Conservation (phyloP, 2,888 invertebrate species). For the Drosophila melanosoma region DNA sequence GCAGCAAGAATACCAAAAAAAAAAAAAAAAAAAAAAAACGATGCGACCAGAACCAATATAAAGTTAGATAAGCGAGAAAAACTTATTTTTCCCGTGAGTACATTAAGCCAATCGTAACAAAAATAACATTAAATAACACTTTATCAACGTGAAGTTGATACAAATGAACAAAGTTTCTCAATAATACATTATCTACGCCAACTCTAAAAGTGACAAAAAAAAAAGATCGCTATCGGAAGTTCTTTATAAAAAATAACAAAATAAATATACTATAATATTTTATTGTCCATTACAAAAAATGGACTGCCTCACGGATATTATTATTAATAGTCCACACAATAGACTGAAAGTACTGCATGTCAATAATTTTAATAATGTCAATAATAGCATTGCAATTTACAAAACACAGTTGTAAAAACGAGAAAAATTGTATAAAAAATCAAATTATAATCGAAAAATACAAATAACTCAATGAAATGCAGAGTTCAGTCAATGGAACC, state of each 20-base stretch:
- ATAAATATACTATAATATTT: background rate
- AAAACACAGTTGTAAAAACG: background rate
- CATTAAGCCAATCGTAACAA: background rate
- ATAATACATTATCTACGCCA: background rate
- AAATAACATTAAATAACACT: background rate
- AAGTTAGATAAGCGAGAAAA: background rate
- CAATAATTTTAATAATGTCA: background rate
- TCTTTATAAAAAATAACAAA: background rate
- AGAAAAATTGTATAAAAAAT: slow-evolving; percentile 1
- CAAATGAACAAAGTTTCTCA: background rate
- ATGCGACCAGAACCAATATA: background rate
- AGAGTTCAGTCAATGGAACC: slow-evolving; percentile 10
- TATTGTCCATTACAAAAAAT: background rate
- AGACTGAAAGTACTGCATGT: background rate
- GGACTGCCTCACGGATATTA: background rate
- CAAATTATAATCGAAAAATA: slow-evolving; percentile 10
- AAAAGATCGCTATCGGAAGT: background rate
- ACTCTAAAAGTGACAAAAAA: background rate
- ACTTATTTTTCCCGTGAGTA: background rate
- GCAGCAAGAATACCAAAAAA: slow-evolving; percentile 7
- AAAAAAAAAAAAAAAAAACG: slow-evolving; percentile 1
- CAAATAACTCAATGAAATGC: slow-evolving; percentile 17
- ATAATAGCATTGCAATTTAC: slow-evolving; percentile 6
- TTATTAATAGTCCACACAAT: background rate
- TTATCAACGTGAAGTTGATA: background rate